A percentile compares a stretch with the other conserved stretches of the same genome.
phyloP scores from a whole-genome alignment of 2,113 vertebrate species.

The Taxidea taxus region DNA sequence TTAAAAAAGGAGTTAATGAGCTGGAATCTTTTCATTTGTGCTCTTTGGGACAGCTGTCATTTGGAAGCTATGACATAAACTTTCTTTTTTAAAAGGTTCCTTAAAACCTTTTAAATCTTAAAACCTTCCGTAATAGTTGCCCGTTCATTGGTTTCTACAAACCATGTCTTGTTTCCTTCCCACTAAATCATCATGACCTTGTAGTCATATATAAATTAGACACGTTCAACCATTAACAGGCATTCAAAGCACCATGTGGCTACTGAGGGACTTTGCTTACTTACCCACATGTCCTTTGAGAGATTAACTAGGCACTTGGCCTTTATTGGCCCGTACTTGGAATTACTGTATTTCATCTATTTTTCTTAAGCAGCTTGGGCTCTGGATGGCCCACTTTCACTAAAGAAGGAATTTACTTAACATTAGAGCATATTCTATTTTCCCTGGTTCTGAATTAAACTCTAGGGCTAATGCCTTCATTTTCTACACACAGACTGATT shows the following conservation, averaged over 20 bases:
- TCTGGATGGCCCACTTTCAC: neutral
- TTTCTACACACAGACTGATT: neutral
- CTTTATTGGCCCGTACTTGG: neutral
- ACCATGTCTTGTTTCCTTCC: neutral
- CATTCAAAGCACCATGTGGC: neutral
- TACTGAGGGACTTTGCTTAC: neutral
- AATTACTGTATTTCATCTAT: neutral
- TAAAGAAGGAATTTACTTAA: conserved; percentile 22
- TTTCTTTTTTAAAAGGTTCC: neutral
- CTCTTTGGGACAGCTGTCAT: neutral
- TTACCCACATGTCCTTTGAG: neutral
- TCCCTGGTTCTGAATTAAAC: conserved; percentile 15
- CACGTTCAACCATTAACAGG: neutral
- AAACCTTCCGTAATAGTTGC: neutral
- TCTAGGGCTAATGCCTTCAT: neutral
- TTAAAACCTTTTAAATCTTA: neutral
- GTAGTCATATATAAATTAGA: neutral
- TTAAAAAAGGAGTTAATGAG: neutral
- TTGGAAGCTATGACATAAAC: neutral
- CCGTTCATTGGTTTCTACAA: neutral
- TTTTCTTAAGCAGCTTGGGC: neutral
- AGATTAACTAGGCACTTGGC: neutral
- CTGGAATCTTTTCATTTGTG: neutral
- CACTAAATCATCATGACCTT: conserved; percentile 2
- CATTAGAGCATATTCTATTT: neutral